Conservation (phyloP, 2,888 invertebrate genomes). For the Oligia latruncula region DNA sequence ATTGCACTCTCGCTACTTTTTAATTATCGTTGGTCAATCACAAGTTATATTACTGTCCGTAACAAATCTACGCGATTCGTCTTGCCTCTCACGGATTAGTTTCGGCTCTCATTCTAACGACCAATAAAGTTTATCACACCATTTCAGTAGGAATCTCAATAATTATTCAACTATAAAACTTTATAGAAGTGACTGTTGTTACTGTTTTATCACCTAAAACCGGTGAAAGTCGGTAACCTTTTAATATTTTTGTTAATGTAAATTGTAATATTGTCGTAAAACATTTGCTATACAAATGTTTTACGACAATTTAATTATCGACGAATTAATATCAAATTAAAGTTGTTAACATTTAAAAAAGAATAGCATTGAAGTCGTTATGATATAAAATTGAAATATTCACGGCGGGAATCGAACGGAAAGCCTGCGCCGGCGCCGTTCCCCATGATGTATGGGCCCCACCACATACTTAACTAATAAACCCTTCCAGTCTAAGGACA, state of each 20-base stretch:
- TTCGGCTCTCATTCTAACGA: slow-evolving; percentile 84
- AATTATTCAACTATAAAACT: slow-evolving; percentile 83
- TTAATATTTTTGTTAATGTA: slow-evolving; percentile 65
- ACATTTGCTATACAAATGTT: slow-evolving; percentile 58
- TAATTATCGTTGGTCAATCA: slow-evolving; percentile 86
- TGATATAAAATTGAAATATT: slow-evolving; percentile 76
- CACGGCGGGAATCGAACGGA: slow-evolving; percentile 79
- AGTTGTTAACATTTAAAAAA: slow-evolving; percentile 65
- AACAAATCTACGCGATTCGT: slow-evolving; percentile 81
- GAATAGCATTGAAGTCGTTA: slow-evolving; percentile 61
- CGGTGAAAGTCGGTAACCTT: slow-evolving; percentile 79
- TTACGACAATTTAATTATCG: slow-evolving; percentile 58
- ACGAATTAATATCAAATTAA: slow-evolving; percentile 42
- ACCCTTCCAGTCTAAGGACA: slow-evolving; percentile 79
- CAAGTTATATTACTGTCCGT: slow-evolving; percentile 75
- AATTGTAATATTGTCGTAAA: too few relatives aligned
- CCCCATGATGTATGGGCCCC: slow-evolving; percentile 85
- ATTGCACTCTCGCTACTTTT: slow-evolving; percentile 82
- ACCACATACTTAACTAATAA: slow-evolving; percentile 85
- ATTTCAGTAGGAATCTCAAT: slow-evolving; percentile 86
- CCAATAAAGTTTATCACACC: slow-evolving; percentile 88
- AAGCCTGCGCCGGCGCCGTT: slow-evolving; percentile 85
- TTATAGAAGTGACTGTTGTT: slow-evolving; percentile 78
- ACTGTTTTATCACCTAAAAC: slow-evolving; percentile 73
- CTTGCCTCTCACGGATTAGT: slow-evolving; percentile 82